phyloP scores from a whole-genome alignment of 2,888 invertebrate species.

The Sepioteuthis lessoniana region DNA sequence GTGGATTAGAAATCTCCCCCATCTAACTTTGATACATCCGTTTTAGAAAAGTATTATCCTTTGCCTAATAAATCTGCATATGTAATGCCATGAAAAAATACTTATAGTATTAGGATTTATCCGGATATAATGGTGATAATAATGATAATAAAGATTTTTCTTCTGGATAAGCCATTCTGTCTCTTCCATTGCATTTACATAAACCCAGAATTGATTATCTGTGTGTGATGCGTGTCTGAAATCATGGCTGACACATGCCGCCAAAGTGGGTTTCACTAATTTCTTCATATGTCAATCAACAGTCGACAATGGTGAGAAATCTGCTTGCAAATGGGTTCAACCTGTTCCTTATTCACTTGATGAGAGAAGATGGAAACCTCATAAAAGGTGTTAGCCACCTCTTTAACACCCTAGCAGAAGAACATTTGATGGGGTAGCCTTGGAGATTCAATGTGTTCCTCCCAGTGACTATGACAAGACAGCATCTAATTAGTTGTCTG shows the following conservation, averaged over 20 bases:
- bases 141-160: background rate
- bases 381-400: conserved; percentile 33
- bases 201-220: background rate
- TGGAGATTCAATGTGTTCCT: background rate
- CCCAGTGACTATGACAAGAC: background rate
- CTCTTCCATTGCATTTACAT: background rate
- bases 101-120: no score
- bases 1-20: no score
- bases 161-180: background rate
- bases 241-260: conserved; percentile 33
- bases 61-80: no score
- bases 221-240: background rate
- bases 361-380: background rate
- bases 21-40: no score
- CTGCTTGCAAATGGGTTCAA: conserved; percentile 8
- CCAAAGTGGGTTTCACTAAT: conserved; percentile 18
- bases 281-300: conserved; percentile 6
- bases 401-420: background rate
- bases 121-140: background rate
- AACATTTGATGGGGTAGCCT: background rate
- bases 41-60: no score
- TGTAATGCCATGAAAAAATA: no score
- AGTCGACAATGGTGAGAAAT: background rate
- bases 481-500: background rate
- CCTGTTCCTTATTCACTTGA: background rate